Conservation (phyloP, 2,797 vertebrate species). For the Buphagus erythrorhynchus region DNA sequence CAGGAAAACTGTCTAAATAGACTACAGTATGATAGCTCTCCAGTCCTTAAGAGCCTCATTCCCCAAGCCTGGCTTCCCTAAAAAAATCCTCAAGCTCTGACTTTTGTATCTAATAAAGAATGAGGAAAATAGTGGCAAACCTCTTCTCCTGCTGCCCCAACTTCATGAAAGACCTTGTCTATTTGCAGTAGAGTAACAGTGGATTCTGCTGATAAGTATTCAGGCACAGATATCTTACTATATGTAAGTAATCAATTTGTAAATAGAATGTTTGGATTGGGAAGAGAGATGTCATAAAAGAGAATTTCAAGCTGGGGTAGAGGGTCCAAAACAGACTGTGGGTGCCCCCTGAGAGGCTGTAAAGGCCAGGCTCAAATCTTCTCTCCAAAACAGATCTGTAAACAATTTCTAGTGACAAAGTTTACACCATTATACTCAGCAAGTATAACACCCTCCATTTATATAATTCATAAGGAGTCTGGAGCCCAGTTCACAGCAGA, state of each 20-base stretch:
- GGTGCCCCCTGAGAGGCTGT: neutral
- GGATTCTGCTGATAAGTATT: neutral
- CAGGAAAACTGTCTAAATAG: neutral
- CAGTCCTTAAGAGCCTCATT: neutral
- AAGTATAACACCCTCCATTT: neutral
- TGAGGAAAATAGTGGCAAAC: neutral
- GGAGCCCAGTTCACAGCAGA: neutral
- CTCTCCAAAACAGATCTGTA: neutral
- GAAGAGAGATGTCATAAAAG: neutral
- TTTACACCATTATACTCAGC: neutral
- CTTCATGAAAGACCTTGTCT: neutral
- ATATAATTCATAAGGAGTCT: neutral
- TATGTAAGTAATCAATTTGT: neutral
- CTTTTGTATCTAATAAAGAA: neutral
- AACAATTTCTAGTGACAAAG: neutral
- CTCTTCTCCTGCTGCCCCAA: neutral
- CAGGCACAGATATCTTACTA: neutral
- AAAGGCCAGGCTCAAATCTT: neutral
- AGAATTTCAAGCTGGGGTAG: neutral
- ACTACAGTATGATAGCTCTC: neutral
- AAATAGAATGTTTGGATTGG: neutral
- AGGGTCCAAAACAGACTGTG: neutral
- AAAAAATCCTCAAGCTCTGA: neutral
- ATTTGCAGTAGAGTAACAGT: neutral
- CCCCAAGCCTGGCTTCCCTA: neutral